Conservation (phyloP, 2,113 vertebrate species). For the Pipa parva region DNA sequence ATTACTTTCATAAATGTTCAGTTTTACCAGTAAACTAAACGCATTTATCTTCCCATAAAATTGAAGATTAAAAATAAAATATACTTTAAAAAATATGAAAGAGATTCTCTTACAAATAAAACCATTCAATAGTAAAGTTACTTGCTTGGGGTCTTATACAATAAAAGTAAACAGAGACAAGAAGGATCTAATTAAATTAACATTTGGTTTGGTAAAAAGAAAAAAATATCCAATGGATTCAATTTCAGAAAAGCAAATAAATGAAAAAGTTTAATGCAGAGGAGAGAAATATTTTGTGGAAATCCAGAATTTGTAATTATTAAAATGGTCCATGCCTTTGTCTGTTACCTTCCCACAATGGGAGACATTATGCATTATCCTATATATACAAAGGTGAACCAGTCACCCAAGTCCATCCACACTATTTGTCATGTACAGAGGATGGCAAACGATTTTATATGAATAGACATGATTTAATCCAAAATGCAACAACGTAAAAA, state of each 20-base stretch:
- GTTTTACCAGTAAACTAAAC: slow-evolving; percentile 21
- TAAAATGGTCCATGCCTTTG: background rate
- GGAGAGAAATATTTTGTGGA: background rate
- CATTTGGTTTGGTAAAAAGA: no score
- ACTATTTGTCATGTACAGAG: background rate
- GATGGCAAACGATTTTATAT: background rate
- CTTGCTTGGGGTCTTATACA: background rate
- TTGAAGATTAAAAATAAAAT: background rate
- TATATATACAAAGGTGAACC: slow-evolving; percentile 28
- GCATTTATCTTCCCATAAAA: background rate
- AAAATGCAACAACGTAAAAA: background rate
- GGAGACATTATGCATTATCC: background rate
- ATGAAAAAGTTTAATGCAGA: background rate
- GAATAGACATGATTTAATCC: background rate
- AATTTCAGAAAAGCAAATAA: background rate
- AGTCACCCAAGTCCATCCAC: slow-evolving; percentile 12
- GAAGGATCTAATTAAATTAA: no score
- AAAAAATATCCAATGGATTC: background rate
- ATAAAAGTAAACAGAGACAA: background rate
- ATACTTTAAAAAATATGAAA: background rate
- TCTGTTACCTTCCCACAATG: background rate
- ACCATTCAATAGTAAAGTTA: no score
- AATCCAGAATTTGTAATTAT: background rate
- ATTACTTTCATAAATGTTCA: background rate
- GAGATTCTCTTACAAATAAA: background rate